phyloP scores from a whole-genome alignment of 2,797 vertebrate genomes.

The Sebastes steindachneri region DNA sequence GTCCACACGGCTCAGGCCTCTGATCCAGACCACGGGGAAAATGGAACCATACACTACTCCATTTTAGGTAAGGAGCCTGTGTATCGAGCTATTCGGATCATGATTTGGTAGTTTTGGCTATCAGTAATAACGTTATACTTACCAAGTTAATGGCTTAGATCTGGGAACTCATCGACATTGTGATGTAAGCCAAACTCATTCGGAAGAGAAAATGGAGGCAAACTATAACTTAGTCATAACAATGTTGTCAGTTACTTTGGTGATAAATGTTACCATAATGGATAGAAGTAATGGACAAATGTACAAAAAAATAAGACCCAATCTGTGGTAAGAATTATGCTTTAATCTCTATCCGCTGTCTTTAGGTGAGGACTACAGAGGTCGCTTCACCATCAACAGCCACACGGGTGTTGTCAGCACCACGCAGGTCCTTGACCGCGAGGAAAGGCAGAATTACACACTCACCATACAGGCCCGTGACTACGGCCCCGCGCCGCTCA shows the following conservation, averaged over 20 bases:
- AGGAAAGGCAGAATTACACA: slow-evolving; percentile 86
- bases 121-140: background rate
- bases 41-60: slow-evolving; percentile 86
- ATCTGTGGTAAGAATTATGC: background rate
- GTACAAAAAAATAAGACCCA: background rate
- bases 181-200: background rate
- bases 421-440: slow-evolving; percentile 86
- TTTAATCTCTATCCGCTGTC: slow-evolving; percentile 7
- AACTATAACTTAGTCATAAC: background rate
- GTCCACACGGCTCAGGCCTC: slow-evolving; percentile 82
- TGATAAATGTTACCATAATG: background rate
- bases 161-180: background rate
- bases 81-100: background rate
- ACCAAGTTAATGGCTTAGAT: background rate
- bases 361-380: slow-evolving; percentile 84
- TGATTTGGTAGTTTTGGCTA: background rate
- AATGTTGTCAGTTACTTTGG: background rate
- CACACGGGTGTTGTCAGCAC: slow-evolving; percentile 86
- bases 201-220: no score
- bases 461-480: slow-evolving; percentile 88
- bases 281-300: background rate
- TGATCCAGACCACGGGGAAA: slow-evolving; percentile 87
- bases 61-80: slow-evolving; percentile 83
- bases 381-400: slow-evolving; percentile 86
- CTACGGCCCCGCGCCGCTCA: slow-evolving; percentile 79